Conservation (phyloP, 2,113 vertebrate species). For the Oncorhynchus keta region DNA sequence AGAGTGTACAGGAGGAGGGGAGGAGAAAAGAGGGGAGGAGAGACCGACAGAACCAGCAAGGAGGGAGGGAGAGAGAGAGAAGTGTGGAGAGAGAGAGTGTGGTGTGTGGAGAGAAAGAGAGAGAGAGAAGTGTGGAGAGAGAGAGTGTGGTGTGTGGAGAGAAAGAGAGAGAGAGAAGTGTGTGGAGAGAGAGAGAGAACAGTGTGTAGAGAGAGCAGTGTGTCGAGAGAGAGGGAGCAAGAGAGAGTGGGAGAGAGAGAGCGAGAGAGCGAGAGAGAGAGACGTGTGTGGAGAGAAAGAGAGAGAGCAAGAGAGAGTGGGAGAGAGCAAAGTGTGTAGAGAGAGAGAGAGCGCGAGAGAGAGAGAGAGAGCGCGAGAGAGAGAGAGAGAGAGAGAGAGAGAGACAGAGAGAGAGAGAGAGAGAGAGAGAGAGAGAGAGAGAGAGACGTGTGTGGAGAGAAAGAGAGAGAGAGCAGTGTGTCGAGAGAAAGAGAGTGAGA, state of each 20-base stretch:
- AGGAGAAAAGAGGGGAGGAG: background rate
- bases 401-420: background rate
- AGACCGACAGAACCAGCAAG: slow-evolving; percentile 16
- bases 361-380: slow-evolving; percentile 27
- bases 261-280: too few relatives aligned
- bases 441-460: slow-evolving; percentile 15
- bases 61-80: slow-evolving; percentile 26
- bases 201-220: slow-evolving; percentile 15
- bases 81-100: slow-evolving; percentile 44
- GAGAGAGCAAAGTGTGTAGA: background rate
- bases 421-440: slow-evolving; percentile 20
- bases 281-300: slow-evolving; percentile 4
- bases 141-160: slow-evolving; percentile 27
- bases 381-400: slow-evolving; percentile 17
- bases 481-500: slow-evolving; percentile 34
- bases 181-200: slow-evolving; percentile 29
- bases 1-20: slow-evolving; percentile 24
- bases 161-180: slow-evolving; percentile 21
- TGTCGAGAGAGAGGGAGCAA: slow-evolving; percentile 26
- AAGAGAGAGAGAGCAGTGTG: slow-evolving; percentile 11
- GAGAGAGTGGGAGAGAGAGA: slow-evolving; percentile 12
- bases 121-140: slow-evolving; percentile 7
- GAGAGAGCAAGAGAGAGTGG: background rate
- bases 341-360: slow-evolving; percentile 31
- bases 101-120: too few relatives aligned